Evolutionary conservation across 2,113 vertebrate genomes (phyloP).

Genomic region (Lasiurus borealis): DNA sequence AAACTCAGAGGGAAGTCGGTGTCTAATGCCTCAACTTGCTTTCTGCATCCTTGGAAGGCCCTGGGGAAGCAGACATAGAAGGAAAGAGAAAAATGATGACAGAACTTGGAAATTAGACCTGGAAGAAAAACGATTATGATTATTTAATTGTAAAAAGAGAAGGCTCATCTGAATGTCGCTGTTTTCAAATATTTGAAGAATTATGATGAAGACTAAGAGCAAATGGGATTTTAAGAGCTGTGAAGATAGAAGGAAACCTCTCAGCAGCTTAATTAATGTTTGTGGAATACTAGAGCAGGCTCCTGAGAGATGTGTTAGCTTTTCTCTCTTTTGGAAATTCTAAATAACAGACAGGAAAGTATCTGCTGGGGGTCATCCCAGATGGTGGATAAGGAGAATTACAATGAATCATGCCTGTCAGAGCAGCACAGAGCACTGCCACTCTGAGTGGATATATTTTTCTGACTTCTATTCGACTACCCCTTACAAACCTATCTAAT

Average conservation of each 20-base stretch:
- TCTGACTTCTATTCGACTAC: no score
- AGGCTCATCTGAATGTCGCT: not conserved
- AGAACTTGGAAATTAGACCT: not conserved
- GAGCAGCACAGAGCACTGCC: no score
- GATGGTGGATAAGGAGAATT: not conserved
- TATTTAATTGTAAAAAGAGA: not conserved
- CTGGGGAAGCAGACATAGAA: not conserved
- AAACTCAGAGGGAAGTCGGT: not conserved
- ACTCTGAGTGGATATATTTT: no score
- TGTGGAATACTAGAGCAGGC: not conserved
- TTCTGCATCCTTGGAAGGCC: not conserved
- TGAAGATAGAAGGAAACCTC: not conserved
- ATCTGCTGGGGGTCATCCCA: not conserved
- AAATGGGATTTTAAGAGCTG: not conserved
- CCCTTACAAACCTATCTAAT: not conserved
- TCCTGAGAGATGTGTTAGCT: no score
- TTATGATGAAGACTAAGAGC: not conserved
- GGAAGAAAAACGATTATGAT: not conserved
- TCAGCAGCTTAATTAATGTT: not conserved
- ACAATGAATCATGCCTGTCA: no score
- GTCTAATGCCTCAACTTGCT: not conserved
- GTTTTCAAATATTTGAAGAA: not conserved
- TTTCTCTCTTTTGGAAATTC: constrained; percentile 11
- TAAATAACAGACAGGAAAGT: not conserved
- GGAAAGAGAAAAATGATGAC: not conserved